phyloP scores from a whole-genome alignment of 2,888 invertebrate genomes.

The Aspidiotus rigidus region DNA sequence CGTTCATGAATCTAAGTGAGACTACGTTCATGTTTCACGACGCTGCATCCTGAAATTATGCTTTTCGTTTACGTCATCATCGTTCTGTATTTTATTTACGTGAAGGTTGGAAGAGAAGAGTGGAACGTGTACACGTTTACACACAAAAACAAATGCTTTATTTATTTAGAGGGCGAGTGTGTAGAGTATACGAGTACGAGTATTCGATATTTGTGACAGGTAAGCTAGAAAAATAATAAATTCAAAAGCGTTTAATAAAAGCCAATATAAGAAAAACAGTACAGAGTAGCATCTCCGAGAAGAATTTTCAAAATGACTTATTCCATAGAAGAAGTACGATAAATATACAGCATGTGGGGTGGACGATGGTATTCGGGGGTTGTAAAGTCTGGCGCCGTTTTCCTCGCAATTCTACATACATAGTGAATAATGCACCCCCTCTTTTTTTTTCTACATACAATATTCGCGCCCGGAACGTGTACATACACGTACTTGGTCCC shows the following conservation, averaged over 20 bases:
- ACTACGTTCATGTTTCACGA: too few relatives aligned
- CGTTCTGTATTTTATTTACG: too few relatives aligned
- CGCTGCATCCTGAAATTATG: too few relatives aligned
- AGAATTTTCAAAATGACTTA: neutral
- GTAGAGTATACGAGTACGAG: too few relatives aligned
- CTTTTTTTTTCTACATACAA: neutral
- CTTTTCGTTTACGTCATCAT: too few relatives aligned
- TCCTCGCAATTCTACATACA: neutral
- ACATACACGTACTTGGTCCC: neutral
- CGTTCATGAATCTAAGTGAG: too few relatives aligned
- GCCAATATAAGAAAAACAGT: slow-evolving; percentile 1
- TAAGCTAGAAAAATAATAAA: neutral
- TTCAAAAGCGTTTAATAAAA: slow-evolving; percentile 1
- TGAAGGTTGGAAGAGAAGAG: too few relatives aligned
- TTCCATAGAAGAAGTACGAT: neutral
- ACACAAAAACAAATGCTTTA: too few relatives aligned
- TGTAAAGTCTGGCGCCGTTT: neutral
- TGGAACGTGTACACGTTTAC: too few relatives aligned
- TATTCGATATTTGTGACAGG: neutral
- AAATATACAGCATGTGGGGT: too few relatives aligned
- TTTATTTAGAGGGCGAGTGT: too few relatives aligned
- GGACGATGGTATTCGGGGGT: neutral
- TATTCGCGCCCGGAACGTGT: neutral
- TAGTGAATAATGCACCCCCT: neutral
- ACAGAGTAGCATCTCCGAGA: neutral